These are phyloP conservation scores for Pongo pygmaeus DNA, from an alignment of 2,113 vertebrate species.

Conservation along the genomic window DNA sequence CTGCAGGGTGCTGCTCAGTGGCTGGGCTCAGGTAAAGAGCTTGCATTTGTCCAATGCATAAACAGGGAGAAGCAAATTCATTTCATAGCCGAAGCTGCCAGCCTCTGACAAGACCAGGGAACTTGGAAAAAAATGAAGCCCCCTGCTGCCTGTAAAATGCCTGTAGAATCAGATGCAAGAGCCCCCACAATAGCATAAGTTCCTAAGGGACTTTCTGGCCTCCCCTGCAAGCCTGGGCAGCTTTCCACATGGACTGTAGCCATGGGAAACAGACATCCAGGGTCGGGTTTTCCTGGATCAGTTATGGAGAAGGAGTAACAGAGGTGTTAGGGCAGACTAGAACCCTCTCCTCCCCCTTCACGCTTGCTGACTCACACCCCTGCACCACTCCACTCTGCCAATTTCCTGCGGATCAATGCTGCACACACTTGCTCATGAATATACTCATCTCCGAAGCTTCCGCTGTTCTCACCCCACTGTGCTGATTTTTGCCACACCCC, in stretches of 20 bases:
- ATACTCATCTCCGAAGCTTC: background rate
- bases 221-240: background rate
- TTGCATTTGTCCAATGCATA: background rate
- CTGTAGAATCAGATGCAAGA: slow-evolving; percentile 34
- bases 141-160: background rate
- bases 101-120: background rate
- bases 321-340: background rate
- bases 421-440: background rate
- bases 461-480: rapidly evolving
- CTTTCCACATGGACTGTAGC: background rate
- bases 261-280: background rate
- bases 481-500: background rate
- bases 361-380: background rate
- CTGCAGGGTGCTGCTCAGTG: background rate
- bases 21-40: background rate
- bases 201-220: background rate
- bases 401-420: background rate
- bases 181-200: background rate
- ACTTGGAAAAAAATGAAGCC: background rate
- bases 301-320: background rate
- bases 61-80: background rate
- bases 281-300: background rate
- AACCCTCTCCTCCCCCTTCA: background rate
- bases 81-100: background rate
- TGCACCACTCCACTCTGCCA: rapidly evolving